Evolutionary conservation across 1,140 invertebrate genomes (phyloP).

Genomic region (Drosophila ficusphila): DNA sequence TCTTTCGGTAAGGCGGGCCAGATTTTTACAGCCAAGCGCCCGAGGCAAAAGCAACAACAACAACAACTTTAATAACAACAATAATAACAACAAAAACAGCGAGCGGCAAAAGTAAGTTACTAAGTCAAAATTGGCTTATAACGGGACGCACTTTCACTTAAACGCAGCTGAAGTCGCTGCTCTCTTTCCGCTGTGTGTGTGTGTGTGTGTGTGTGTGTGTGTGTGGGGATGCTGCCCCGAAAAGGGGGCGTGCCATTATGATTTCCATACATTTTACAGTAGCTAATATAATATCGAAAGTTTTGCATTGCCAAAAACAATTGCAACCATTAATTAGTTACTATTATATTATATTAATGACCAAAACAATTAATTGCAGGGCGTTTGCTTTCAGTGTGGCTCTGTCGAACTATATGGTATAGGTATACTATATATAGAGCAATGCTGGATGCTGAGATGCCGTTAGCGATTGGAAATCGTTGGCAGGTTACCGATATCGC

Average conservation of each 20-base stretch:
- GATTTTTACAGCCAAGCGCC: conserved; percentile 53
- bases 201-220: background rate
- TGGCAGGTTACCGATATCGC: conserved; percentile 12
- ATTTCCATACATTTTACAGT: conserved; percentile 41
- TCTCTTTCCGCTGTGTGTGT: background rate
- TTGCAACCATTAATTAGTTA: background rate
- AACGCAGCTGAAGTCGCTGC: conserved; percentile 7
- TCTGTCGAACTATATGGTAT: background rate
- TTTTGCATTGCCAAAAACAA: background rate
- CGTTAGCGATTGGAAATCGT: conserved; percentile 17
- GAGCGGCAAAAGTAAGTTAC: conserved; percentile 66
- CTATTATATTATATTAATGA: background rate
- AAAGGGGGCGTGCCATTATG: conserved; percentile 30
- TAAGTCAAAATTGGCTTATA: conserved; percentile 71
- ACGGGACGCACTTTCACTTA: conserved; percentile 74
- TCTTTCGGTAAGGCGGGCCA: conserved; percentile 52
- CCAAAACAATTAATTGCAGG: background rate
- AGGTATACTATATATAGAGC: too few species aligned
- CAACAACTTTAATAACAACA: conserved; percentile 2
- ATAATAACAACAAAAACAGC: conserved; percentile 4
- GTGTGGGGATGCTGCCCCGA: conserved; percentile 5
- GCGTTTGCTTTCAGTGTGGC: background rate
- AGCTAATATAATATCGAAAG: background rate
- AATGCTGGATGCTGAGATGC: background rate
- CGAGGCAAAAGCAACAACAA: conserved; percentile 36